Conservation (phyloP, 2,797 vertebrate genomes). For the Leptatherina wallacei region DNA sequence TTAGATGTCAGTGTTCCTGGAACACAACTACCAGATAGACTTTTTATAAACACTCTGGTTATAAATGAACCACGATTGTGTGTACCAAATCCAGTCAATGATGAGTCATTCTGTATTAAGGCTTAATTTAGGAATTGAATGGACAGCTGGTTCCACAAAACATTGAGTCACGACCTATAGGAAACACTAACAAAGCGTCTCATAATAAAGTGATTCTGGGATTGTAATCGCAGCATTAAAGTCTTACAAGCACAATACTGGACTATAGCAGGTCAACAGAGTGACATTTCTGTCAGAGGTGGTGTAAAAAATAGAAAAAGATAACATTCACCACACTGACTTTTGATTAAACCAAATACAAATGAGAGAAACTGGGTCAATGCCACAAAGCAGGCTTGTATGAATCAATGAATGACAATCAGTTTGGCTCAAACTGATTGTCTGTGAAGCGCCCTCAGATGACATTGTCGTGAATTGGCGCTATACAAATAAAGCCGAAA, state of each 20-base stretch:
- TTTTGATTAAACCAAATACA: too few relatives aligned
- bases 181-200: conserved; percentile 22
- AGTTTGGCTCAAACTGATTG: too few relatives aligned
- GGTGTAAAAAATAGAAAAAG: too few relatives aligned
- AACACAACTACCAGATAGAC: background rate
- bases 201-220: conserved; percentile 5
- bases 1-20: conserved; percentile 8
- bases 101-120: conserved; percentile 37
- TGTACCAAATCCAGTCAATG: conserved; percentile 17
- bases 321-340: too few relatives aligned
- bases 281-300: background rate
- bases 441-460: too few relatives aligned
- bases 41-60: conserved; percentile 6
- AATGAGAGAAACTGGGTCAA: background rate
- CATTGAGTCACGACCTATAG: conserved; percentile 39
- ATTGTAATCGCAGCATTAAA: conserved; percentile 8
- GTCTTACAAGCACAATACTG: background rate
- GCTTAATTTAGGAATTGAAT: conserved; percentile 40
- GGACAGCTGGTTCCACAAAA: conserved; percentile 35
- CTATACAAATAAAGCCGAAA: too few relatives aligned
- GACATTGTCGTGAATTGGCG: too few relatives aligned
- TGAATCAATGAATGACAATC: too few relatives aligned
- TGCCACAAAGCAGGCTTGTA: background rate
- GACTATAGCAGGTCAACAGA: background rate
- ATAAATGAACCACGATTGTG: conserved; percentile 8